Base-by-base conservation (phyloP, 2,113 vertebrate species). In the Piliocolobus tephrosceles region DNA sequence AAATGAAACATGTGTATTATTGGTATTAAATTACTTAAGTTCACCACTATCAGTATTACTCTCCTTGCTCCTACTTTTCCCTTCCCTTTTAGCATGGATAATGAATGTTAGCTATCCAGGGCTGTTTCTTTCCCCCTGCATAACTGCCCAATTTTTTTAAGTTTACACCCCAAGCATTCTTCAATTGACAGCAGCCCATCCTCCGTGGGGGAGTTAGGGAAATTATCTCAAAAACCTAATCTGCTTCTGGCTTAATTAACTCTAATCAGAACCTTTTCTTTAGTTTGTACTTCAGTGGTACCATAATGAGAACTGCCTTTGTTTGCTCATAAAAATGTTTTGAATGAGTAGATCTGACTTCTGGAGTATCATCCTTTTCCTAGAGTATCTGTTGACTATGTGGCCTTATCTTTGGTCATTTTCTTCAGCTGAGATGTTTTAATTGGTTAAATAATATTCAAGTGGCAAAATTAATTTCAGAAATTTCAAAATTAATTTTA, bases 401-500 rank as follows among this genome's bases (percentile, higher is more conserved):
- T 85, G 38, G 45, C 35, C 81, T 32, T 84, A 6, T 88, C 35
- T 55, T 64, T 90, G 45, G 6, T 87, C 52, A 90, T 87, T 94
- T 93, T 94, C 91, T 90, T 96, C 52, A 93, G 13, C 79, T 93
- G 86, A 83, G 68, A 32, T 90, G 25, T 23, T 43, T 92, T 82
- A 92, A 66, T 78, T 90, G 32, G 55, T 94, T 95, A 61, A 84
- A 75, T 86, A 94, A 66, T 90, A 90, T 58, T 94, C 25, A 94
- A 86, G 38, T 87, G n/a, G 27, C 22, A 94, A 94, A 78, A 90
- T 92, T 73, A 91, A 88, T 96, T 95, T 64, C 52, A 94, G 61
- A 89, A 89, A 84, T 94, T 88, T 88, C 5, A 75, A 88, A 97
- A 47, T 55, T 76, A 84, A 95, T 40, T 89, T 92, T 70, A 97